A percentile compares a stretch with the other conserved stretches of the same genome.
Evolutionary conservation across 2,888 invertebrate species (phyloP).

Genomic region (Geophilus truncorum): DNA sequence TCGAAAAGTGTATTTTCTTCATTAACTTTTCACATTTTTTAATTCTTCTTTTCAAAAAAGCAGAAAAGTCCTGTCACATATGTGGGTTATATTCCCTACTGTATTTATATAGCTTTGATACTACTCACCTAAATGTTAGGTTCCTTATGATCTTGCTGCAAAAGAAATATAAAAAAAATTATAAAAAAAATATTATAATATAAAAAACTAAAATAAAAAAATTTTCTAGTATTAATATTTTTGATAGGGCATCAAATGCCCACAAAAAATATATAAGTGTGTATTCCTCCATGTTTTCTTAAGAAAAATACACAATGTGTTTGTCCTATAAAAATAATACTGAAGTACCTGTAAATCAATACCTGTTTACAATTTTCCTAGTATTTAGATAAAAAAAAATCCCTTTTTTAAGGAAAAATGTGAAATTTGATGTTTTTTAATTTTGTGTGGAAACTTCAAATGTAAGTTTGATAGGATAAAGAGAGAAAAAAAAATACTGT

Average conservation of each 20-base stretch:
- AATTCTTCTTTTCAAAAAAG: too few relatives aligned
- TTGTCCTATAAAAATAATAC: not conserved
- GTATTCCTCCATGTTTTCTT: not conserved
- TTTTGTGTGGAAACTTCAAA: not conserved
- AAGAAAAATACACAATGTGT: not conserved
- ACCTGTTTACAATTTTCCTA: not conserved
- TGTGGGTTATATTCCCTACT: not conserved
- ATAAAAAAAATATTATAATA: not conserved
- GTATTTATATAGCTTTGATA: not conserved
- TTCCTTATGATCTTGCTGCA: not conserved
- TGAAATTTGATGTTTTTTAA: not conserved
- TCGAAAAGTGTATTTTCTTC: not conserved
- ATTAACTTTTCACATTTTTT: too few relatives aligned
- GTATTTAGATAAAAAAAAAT: not conserved
- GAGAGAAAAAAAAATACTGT: not conserved
- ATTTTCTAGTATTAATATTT: not conserved
- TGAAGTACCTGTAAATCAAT: not conserved
- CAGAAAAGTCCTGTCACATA: not conserved
- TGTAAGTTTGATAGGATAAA: not conserved
- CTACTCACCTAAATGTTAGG: not conserved
- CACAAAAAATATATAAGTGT: not conserved
- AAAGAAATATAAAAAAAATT: not conserved
- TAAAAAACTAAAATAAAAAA: not conserved
- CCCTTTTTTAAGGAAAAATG: not conserved
- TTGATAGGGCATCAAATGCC: not conserved